Base-by-base conservation (phyloP, 2,888 invertebrate genomes). In the Caenorhabditis auriculariae region DNA sequence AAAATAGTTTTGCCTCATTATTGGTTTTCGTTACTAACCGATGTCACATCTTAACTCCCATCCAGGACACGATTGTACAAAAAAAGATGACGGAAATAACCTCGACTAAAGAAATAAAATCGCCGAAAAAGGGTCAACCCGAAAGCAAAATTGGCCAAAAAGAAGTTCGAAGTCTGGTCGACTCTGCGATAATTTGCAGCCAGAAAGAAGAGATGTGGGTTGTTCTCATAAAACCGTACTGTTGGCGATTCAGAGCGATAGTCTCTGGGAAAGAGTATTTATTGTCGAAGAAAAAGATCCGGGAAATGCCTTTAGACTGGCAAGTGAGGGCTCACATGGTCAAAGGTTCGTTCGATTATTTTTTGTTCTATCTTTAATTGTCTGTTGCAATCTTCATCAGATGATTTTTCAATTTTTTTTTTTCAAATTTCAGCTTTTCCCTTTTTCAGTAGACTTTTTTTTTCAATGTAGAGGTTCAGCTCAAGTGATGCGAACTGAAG, bases 281-380 rank as follows among this genome's bases (percentile, higher is more conserved):
- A 58, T 46, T 68, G 7, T 60, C 69, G 2, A 60, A 58, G 29
- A 58, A 60, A 43, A 43, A 63, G 15, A 69, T 69, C 28, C 48
- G 54, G 19, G 66, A 66, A 23, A 60, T 69, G 2, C 50, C 53
- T 15, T 53, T 54, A 1, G 53, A 60, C n/a, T 27, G 55, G 19
- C 60, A 66, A 37, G 42, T 69, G 15, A 62, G 54, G 26, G 66
- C 66, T 12, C 62, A 66, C 19, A 52, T 69, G 50, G 50, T 63
- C 19, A 69, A 69, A 59, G 54, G 61, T 61, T 42, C 15, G 24
- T 38, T 4, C n/a, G 4, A 23, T 12, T 5, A 28, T 6, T 15
- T 3, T 4, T 41, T 9, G 19, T 42, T 29, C 5, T 35, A 15
- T 35, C 9, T 12, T 35, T 23, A 42, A 9, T n/a, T 7, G 6